phyloP scores from a whole-genome alignment of 2,888 invertebrate genomes.

The Operophtera brumata region DNA sequence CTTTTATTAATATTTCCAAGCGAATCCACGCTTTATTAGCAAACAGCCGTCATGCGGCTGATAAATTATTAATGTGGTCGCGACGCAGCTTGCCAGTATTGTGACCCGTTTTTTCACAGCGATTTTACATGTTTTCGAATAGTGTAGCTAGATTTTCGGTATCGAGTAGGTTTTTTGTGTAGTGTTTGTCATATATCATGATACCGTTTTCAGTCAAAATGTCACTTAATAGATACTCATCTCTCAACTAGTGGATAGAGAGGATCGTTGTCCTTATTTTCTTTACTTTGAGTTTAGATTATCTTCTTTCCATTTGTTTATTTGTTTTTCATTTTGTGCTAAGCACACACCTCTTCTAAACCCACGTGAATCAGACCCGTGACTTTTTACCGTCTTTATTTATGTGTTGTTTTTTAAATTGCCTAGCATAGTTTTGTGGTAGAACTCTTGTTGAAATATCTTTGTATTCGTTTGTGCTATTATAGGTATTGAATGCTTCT shows the following conservation, averaged over 20 bases:
- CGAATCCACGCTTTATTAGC: constrained; percentile 79
- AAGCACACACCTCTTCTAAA: not conserved
- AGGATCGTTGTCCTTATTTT: not conserved
- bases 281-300: not conserved
- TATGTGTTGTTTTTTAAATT: no score
- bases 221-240: not conserved
- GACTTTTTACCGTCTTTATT: not conserved
- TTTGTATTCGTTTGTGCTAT: no score
- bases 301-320: not conserved
- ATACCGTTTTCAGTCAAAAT: not conserved
- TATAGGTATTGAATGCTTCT: no score
- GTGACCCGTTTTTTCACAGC: constrained; percentile 59
- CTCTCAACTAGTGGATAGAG: not conserved
- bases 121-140: constrained; percentile 43
- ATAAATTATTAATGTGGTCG: constrained; percentile 80
- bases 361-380: not conserved
- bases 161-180: not conserved
- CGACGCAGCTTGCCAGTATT: constrained; percentile 64
- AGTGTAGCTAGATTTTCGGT: constrained; percentile 28
- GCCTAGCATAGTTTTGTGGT: no score
- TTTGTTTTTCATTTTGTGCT: not conserved
- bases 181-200: no score
- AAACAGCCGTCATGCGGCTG: constrained; percentile 79
- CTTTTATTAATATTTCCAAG: constrained; percentile 80
- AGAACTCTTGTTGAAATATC: no score